Conservation (phyloP, 2,113 vertebrate genomes). For the Dicerorhinus sumatrensis region DNA sequence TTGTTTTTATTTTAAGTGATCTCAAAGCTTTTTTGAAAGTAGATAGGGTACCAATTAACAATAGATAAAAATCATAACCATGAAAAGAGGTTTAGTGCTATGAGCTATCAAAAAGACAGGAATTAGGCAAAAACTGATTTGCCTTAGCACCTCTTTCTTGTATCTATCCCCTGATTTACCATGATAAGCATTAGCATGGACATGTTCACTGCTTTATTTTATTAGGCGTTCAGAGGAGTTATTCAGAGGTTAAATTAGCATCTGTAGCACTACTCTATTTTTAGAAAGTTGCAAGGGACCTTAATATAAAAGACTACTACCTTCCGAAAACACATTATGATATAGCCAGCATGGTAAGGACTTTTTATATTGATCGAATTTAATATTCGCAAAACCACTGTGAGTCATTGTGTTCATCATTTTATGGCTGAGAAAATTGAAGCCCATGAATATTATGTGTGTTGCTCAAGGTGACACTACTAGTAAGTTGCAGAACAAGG, state of each 20-base stretch:
- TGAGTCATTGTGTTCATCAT: not conserved
- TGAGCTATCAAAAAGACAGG: not conserved
- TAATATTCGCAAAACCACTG: not conserved
- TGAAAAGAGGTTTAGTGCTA: not conserved
- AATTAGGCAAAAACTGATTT: not conserved
- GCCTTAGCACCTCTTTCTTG: not conserved
- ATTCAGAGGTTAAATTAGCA: not conserved
- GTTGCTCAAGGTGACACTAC: not conserved
- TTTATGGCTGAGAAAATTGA: not conserved
- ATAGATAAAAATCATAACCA: not conserved
- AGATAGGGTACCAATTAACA: not conserved
- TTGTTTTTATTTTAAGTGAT: slow-evolving; percentile 19
- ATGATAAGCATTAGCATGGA: not conserved
- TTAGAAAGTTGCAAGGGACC: not conserved
- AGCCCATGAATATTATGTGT: not conserved
- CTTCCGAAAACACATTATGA: not conserved
- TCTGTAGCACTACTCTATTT: not conserved
- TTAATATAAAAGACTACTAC: slow-evolving; percentile 11
- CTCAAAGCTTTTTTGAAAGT: not conserved
- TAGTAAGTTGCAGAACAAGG: not conserved
- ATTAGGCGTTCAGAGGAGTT: not conserved
- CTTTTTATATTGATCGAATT: not conserved
- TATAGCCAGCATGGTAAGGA: not conserved
- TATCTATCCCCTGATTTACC: not conserved
- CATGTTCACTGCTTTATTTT: not conserved